Base-by-base conservation (phyloP, 2,113 vertebrate species). In the Rhodinocichla rosea region DNA sequence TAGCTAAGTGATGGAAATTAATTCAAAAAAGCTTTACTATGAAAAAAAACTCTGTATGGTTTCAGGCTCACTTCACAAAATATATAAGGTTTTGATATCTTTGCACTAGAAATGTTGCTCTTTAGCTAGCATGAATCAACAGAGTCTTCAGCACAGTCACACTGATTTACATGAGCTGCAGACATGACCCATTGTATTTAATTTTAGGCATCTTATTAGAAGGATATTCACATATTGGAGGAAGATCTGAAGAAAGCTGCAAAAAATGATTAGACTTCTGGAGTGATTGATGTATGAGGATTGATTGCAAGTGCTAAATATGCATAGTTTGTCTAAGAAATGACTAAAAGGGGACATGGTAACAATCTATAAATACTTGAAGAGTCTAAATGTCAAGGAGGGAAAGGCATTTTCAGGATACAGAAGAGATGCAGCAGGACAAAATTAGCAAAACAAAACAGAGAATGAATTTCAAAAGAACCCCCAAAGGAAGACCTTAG, bases 271-370 rank as follows among this genome's bases (percentile, higher is more conserved):
- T 96, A 96, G 93, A 44, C 60, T 75, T 91, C 92, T 94, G 53
- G 53, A 92, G 67, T 95, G 95, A 94, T 69, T 97, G 96, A 97
- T 97, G 89, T 84, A 93, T 90, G 39, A 94, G 83, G 83, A 96
- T 87, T 94, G 96, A 97, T 97, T 96, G 88, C 69, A 86, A 94
- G 64, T 93, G 85, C 92, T 97, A 97, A 96, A 96, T 95, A 96
- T 96, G 92, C 92, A 92, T 71, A 94, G 89, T 93, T 97, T 97
- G 70, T 92, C 76, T 94, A 95, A 94, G 92, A 96, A 96, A 96
- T 95, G 17, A 95, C 91, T 95, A 93, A 95, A 95, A 49, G 52
- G 77, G 95, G 67, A 95, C 91, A 94, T 87, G 83, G 82, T 56
- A 93, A 83, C 87, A 81, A 95, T 93, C 86, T 97, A 94, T 97